phyloP scores from a whole-genome alignment of 2,797 vertebrate species.

The Pseudochirops corinnae region DNA sequence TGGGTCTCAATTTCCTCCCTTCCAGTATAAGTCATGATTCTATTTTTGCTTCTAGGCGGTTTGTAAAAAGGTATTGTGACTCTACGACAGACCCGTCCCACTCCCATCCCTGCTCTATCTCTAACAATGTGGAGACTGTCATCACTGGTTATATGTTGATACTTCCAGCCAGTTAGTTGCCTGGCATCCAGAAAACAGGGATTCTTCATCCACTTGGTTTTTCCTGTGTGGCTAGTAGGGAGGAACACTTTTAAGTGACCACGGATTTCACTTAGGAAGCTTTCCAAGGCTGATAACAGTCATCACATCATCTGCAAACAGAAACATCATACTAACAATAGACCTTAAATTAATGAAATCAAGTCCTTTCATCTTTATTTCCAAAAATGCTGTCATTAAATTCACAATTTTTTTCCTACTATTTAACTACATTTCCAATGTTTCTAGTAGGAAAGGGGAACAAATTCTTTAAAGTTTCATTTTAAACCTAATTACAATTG shows the following conservation, averaged over 20 bases:
- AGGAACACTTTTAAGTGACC: neutral
- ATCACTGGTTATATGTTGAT: neutral
- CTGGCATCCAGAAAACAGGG: neutral
- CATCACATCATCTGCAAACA: neutral
- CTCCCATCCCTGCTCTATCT: neutral
- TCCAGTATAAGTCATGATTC: neutral
- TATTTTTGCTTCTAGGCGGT: neutral
- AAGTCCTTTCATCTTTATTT: neutral
- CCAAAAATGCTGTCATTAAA: neutral
- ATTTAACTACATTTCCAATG: conserved; percentile 69
- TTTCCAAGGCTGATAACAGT: neutral
- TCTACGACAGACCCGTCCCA: neutral
- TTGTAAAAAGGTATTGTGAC: neutral
- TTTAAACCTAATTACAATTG: conserved; percentile 77
- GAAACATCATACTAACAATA: neutral
- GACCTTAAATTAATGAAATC: neutral
- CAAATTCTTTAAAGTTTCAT: conserved; percentile 63
- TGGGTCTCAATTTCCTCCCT: neutral
- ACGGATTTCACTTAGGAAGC: neutral
- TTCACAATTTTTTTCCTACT: neutral
- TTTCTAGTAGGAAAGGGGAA: conserved; percentile 71
- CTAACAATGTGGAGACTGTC: neutral
- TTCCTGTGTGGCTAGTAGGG: neutral
- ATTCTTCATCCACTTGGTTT: neutral
- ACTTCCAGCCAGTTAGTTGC: neutral